A percentile compares a stretch with the other conserved stretches of the same genome.
phyloP scores from a whole-genome alignment of 2,113 vertebrate genomes.

The Aspidoscelis tigris region DNA sequence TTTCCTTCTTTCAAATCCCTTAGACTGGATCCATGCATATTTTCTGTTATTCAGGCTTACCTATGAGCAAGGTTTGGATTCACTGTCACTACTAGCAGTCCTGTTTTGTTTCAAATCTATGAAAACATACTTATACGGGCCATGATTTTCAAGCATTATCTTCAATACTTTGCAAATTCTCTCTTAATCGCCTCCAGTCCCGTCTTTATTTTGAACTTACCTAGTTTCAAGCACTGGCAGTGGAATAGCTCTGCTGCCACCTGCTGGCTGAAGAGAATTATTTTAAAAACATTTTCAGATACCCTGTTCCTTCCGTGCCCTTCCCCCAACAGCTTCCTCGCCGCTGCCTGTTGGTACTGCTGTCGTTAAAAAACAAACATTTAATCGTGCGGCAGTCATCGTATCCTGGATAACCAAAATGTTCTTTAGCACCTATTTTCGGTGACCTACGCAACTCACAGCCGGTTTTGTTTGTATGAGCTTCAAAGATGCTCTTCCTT shows the following conservation, averaged over 20 bases:
- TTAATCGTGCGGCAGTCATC: background rate
- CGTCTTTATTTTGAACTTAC: background rate
- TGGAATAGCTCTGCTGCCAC: slow-evolving; percentile 23
- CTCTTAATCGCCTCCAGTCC: no score
- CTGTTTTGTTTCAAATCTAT: background rate
- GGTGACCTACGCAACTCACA: background rate
- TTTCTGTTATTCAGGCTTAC: background rate
- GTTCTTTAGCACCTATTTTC: background rate
- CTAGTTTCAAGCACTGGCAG: background rate
- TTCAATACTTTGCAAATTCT: no score
- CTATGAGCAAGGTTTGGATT: background rate
- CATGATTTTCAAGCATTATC: background rate
- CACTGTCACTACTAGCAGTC: background rate
- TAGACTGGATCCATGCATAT: background rate
- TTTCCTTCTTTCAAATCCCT: background rate
- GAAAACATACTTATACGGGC: background rate
- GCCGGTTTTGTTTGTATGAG: background rate
- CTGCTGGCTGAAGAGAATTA: background rate
- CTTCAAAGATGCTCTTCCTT: background rate
- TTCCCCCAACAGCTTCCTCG: background rate
- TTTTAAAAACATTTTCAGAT: background rate
- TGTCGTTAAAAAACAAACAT: background rate
- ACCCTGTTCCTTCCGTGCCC: no score
- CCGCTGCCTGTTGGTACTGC: background rate
- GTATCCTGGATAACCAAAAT: slow-evolving; percentile 6